Conservation (phyloP, 2,113 vertebrate species). For the Myodes glareolus region DNA sequence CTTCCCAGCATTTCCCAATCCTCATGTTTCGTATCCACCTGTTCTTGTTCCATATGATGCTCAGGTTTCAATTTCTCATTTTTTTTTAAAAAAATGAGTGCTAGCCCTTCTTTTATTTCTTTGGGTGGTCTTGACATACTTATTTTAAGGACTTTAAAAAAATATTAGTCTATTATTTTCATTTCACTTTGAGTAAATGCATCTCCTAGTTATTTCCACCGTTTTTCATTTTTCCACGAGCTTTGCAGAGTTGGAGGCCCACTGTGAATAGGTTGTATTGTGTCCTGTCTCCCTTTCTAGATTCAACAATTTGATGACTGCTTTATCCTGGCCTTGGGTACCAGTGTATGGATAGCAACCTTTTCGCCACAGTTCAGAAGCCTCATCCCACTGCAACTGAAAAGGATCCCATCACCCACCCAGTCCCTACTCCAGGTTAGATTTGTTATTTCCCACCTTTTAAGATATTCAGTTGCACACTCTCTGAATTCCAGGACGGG, state of each 20-base stretch:
- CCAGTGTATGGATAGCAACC: neutral
- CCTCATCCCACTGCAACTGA: neutral
- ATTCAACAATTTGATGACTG: neutral
- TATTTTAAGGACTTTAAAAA: neutral
- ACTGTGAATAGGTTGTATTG: neutral
- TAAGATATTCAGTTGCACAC: neutral
- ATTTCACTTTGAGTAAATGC: neutral
- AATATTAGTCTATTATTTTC: neutral
- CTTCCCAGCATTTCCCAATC: neutral
- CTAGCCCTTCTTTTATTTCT: neutral
- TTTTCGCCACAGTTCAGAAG: slow-evolving; percentile 16
- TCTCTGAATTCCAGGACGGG: neutral
- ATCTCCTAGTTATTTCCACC: neutral
- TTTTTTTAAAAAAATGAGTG: neutral
- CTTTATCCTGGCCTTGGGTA: neutral
- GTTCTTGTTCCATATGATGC: neutral
- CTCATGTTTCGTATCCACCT: neutral
- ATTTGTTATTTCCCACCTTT: neutral
- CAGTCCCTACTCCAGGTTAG: neutral
- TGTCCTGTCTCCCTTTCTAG: neutral
- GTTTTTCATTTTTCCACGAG: neutral
- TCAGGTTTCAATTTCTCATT: neutral
- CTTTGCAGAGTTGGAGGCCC: neutral
- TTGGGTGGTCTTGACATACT: neutral
- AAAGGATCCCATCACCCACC: neutral